Evolutionary conservation across 2,797 vertebrate genomes (phyloP).

Genomic region (Trachurus trachurus): DNA sequence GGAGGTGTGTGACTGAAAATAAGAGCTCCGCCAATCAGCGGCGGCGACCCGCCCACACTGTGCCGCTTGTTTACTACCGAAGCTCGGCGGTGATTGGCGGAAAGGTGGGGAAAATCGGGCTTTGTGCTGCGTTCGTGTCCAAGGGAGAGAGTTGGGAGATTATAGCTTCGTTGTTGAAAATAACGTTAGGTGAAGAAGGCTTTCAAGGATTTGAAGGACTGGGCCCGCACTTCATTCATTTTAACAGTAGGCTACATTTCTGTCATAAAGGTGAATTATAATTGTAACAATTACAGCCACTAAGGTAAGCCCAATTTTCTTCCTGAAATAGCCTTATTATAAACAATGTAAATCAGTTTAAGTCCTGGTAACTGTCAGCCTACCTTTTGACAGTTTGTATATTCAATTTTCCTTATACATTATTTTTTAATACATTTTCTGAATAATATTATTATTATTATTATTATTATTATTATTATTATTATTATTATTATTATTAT

Average conservation of each 20-base stretch:
- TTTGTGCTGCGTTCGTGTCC: conserved; percentile 61
- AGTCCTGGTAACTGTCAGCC: not conserved
- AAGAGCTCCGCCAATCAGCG: conserved; percentile 77
- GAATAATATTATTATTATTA: too few species aligned
- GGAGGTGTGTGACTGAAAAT: conserved; percentile 79
- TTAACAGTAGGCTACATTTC: not conserved
- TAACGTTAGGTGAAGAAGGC: not conserved
- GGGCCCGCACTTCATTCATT: not conserved
- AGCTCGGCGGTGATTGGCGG: conserved; percentile 70
- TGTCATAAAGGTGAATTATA: not conserved
- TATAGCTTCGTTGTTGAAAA: fast-evolving
- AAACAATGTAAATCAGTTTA: not conserved
- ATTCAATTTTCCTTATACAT: not conserved
- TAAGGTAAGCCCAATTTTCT: not conserved
- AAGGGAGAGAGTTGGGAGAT: conserved; percentile 32
- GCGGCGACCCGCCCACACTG: conserved; percentile 60
- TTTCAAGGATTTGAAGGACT: not conserved
- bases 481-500: too few species aligned
- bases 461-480: too few species aligned
- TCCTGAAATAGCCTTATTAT: not conserved
- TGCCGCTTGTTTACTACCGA: conserved; percentile 82
- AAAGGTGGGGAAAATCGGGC: conserved; percentile 47
- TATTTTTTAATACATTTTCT: too few species aligned
- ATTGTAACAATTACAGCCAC: not conserved
- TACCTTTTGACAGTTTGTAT: not conserved